phyloP scores from a whole-genome alignment of 2,797 vertebrate species.

The Peromyscus eremicus region DNA sequence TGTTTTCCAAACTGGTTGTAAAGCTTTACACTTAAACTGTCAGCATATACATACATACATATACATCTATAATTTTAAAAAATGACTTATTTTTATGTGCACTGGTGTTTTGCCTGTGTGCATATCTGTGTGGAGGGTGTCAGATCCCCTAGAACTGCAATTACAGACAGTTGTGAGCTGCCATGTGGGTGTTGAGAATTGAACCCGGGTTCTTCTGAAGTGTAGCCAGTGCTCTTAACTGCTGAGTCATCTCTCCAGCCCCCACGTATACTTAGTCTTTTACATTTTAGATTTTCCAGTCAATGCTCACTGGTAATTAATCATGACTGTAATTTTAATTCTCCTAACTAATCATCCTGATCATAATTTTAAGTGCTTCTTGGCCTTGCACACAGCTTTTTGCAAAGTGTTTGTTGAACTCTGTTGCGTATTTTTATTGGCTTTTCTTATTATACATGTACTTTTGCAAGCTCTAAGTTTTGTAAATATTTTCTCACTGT shows the following conservation, averaged over 20 bases:
- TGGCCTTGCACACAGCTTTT: not conserved
- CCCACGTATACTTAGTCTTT: not conserved
- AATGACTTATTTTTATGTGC: not conserved
- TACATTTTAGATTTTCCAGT: conserved; percentile 23
- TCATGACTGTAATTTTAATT: conserved; percentile 15
- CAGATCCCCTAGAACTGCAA: not conserved
- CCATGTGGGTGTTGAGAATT: not conserved
- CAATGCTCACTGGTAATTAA: not conserved
- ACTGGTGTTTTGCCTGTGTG: not conserved
- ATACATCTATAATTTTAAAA: not conserved
- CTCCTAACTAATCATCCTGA: conserved; percentile 1
- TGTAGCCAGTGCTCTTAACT: not conserved
- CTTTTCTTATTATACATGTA: not conserved
- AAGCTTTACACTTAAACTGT: conserved; percentile 22
- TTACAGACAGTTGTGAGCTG: not conserved
- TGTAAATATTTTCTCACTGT: not conserved
- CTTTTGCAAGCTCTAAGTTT: not conserved
- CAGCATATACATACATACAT: not conserved
- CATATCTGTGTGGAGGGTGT: not conserved
- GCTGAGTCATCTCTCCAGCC: not conserved
- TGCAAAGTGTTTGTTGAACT: not conserved
- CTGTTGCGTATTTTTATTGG: conserved; percentile 29
- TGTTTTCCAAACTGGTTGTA: conserved; percentile 13
- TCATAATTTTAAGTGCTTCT: conserved; percentile 29
- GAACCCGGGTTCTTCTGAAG: not conserved